phyloP scores from a whole-genome alignment of 2,888 invertebrate species.

The Mesochorus sp. region DNA sequence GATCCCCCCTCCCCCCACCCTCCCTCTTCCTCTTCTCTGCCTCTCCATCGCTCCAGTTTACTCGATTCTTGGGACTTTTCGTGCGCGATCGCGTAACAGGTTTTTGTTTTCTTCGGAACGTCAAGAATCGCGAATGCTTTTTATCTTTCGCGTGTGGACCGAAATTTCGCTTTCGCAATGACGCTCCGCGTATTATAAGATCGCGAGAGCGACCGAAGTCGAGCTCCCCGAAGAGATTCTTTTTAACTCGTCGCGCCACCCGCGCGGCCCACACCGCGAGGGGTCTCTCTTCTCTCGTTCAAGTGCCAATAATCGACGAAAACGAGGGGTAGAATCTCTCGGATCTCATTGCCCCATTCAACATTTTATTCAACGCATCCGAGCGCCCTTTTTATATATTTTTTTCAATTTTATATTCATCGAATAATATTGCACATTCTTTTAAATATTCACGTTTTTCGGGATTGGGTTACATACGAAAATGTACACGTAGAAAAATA shows the following conservation, averaged over 20 bases:
- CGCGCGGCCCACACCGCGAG: slow-evolving; percentile 43
- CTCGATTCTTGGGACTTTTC: too few relatives aligned
- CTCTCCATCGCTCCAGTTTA: too few relatives aligned
- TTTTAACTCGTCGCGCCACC: slow-evolving; percentile 54
- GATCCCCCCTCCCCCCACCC: too few relatives aligned
- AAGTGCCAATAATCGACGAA: neutral
- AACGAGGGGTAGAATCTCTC: neutral
- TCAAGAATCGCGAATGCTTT: slow-evolving; percentile 11
- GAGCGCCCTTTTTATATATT: neutral
- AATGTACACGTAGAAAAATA: too few relatives aligned
- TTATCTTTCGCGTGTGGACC: neutral
- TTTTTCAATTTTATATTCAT: neutral
- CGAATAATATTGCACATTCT: too few relatives aligned
- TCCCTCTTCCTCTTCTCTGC: too few relatives aligned
- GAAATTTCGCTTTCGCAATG: slow-evolving; percentile 25
- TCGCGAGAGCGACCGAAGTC: neutral
- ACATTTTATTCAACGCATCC: neutral
- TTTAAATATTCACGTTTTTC: too few relatives aligned
- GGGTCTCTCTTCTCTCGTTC: slow-evolving; percentile 16
- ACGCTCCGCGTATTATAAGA: too few relatives aligned
- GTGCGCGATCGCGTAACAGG: too few relatives aligned
- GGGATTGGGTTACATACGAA: too few relatives aligned
- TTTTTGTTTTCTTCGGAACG: slow-evolving; percentile 11
- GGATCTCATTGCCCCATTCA: neutral
- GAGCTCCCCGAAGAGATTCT: slow-evolving; percentile 3